Conservation (phyloP, 2,113 vertebrate genomes). For the Trematocara nigrifrons region DNA sequence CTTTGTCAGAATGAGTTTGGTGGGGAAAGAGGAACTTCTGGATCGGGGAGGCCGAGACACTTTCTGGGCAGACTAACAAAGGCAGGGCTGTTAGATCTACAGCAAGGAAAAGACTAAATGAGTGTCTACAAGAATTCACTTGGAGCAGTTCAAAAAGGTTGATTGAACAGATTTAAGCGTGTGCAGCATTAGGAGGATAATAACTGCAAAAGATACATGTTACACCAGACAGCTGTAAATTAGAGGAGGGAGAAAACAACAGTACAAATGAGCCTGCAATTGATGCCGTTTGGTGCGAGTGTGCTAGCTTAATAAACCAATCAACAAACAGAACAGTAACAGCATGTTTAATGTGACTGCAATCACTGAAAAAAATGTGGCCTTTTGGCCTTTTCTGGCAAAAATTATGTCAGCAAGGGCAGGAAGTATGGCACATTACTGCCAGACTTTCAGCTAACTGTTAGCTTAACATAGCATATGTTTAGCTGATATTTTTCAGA, state of each 20-base stretch:
- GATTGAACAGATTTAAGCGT: not conserved
- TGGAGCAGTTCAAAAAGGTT: not conserved
- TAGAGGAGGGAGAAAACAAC: not conserved
- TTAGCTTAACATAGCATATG: not conserved
- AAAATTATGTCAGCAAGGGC: not conserved
- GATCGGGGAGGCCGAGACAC: conserved; percentile 15
- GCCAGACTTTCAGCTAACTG: not conserved
- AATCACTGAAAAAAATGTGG: not conserved
- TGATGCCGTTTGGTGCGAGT: not conserved
- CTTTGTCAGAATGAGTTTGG: conserved; percentile 46
- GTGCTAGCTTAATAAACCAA: not conserved
- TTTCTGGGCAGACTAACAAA: conserved; percentile 50
- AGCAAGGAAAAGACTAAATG: conserved; percentile 18
- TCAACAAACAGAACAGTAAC: not conserved
- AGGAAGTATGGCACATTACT: not conserved
- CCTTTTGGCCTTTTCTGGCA: not conserved
- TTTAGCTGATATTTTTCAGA: not conserved
- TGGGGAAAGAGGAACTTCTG: conserved; percentile 16
- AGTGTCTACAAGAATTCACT: not conserved
- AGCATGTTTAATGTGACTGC: not conserved
- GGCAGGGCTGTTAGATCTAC: conserved; percentile 23
- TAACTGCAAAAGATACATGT: not conserved
- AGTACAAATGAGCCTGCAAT: not conserved
- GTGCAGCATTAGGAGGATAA: not conserved
- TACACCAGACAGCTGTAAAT: not conserved